Evolutionary conservation across 1,140 invertebrate species (phyloP), one percentile per base, ranked within the genome.

Genomic region (Drosophila ananassae): DNA sequence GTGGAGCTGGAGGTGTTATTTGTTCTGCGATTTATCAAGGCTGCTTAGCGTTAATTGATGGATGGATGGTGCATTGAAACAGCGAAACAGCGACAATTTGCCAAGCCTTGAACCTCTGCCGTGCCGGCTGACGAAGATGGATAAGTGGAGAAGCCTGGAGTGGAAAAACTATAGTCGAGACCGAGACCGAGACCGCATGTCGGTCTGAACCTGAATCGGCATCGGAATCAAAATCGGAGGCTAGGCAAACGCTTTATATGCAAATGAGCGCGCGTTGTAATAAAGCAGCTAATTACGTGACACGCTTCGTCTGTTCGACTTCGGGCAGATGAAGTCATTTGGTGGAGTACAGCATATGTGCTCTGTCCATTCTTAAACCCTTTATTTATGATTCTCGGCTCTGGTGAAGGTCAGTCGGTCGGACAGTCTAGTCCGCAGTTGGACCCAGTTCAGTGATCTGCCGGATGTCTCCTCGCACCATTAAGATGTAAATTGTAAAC

Each of bases 401-500:
- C 34, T 24, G 55, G 17, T 32, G 68, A 85, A 85, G 82, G 82
- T 72, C 72, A 77, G 25, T 10, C 50, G 57, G 34, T 32, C 32
- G 8, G 8, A 9, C 32, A 32, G 32, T 32, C 32, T 2, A 10
- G 13, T 12, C 25, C 41, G 22, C 72, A 63, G 53, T 67, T 53
- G 55, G 66, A 60, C 55, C 37, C 69, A 64, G 62, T 76, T 75
- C 64, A 73, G 30, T 72, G 69, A 62, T 81, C 68, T 81, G 78
- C 78, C 82, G 82, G 82, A 87, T 87, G 82, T 73, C 82, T 87
- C 82, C 62, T 75, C 63, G 22, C 46, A 83, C n/a, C 71, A 82
- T 89, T 89, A 82, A 79, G 69, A 87, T 87, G 82, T 89, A 89
- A 87, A 87, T 82, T 89, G 67, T 82, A 87, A 60, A 37, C 37